A percentile compares a stretch with the other conserved stretches of the same genome.
Conservation (phyloP, 2,113 vertebrate genomes). For the Pristiophorus japonicus region DNA sequence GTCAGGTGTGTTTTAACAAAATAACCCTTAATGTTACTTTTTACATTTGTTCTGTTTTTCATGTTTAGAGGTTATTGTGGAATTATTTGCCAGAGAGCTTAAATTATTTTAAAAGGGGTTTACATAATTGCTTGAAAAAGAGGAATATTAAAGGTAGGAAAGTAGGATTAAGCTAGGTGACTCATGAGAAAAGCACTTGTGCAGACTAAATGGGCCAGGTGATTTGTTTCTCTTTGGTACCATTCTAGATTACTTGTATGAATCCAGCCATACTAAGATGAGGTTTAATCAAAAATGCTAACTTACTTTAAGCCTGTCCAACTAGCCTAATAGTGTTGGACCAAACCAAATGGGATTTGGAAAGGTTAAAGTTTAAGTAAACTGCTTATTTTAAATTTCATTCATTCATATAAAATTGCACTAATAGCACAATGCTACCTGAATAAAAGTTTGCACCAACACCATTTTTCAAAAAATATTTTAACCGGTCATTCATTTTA, state of each 20-base stretch:
- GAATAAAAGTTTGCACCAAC: background rate
- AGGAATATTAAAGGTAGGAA: background rate
- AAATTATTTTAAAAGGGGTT: background rate
- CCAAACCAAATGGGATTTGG: background rate
- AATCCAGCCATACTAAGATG: too few species aligned
- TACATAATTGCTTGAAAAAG: background rate
- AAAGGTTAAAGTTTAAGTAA: background rate
- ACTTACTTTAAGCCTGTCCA: background rate
- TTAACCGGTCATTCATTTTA: background rate
- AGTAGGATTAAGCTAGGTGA: background rate
- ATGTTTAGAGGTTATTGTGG: background rate
- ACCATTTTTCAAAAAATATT: background rate
- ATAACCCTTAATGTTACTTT: background rate
- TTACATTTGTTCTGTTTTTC: background rate
- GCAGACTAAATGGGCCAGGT: background rate
- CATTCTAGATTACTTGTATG: background rate
- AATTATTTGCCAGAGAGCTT: background rate
- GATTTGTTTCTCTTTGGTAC: background rate
- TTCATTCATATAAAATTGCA: background rate
- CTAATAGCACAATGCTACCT: background rate
- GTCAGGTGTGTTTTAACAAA: slow-evolving; percentile 64
- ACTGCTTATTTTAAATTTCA: background rate
- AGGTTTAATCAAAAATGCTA: background rate
- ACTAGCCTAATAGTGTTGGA: background rate
- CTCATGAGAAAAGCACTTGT: background rate